A percentile compares a stretch with the other conserved stretches of the same genome.
These are phyloP conservation scores for Anarsia innoxiella DNA, from an alignment of 2,888 invertebrate species.

Conservation along the genomic window DNA sequence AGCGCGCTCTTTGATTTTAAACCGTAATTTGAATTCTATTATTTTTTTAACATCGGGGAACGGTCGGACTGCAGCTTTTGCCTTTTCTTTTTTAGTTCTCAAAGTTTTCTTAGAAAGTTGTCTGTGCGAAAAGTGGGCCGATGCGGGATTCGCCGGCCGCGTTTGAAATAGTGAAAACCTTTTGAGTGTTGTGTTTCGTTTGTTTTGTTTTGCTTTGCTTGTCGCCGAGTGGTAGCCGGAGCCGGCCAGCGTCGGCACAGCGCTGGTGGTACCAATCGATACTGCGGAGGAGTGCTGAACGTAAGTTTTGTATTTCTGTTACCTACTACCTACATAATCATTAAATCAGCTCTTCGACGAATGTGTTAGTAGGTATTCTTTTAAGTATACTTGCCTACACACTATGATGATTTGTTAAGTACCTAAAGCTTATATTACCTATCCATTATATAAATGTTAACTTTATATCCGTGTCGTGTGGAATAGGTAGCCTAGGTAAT, in stretches of 20 bases:
- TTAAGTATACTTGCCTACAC: too few species aligned
- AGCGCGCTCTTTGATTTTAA: slow-evolving; percentile 32
- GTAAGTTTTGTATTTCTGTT: too few species aligned
- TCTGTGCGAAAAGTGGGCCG: slow-evolving; percentile 48
- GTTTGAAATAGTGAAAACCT: slow-evolving; percentile 48
- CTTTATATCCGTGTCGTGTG: too few species aligned
- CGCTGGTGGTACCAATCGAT: slow-evolving; percentile 67
- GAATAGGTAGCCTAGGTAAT: too few species aligned
- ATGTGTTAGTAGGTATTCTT: too few species aligned
- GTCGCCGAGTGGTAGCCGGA: slow-evolving; percentile 44
- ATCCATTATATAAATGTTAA: too few species aligned
- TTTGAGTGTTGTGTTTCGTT: slow-evolving; percentile 55
- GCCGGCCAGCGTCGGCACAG: slow-evolving; percentile 40
- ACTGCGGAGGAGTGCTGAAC: slow-evolving; percentile 67
- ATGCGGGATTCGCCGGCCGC: slow-evolving; percentile 51
- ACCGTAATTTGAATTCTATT: slow-evolving; percentile 23
- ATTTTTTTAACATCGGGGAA: slow-evolving; percentile 9
- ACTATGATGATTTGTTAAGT: too few species aligned
- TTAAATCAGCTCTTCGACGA: too few species aligned
- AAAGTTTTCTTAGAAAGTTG: slow-evolving; percentile 48
- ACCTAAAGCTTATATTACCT: too few species aligned
- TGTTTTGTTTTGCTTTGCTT: slow-evolving; percentile 64
- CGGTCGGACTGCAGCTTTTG: slow-evolving; percentile 27
- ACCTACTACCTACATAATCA: too few species aligned
- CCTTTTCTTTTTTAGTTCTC: slow-evolving; percentile 42